Evolutionary conservation across 2,888 invertebrate species (phyloP), one percentile per base, ranked within the genome.

Genomic region (Tetragonisca angustula): DNA sequence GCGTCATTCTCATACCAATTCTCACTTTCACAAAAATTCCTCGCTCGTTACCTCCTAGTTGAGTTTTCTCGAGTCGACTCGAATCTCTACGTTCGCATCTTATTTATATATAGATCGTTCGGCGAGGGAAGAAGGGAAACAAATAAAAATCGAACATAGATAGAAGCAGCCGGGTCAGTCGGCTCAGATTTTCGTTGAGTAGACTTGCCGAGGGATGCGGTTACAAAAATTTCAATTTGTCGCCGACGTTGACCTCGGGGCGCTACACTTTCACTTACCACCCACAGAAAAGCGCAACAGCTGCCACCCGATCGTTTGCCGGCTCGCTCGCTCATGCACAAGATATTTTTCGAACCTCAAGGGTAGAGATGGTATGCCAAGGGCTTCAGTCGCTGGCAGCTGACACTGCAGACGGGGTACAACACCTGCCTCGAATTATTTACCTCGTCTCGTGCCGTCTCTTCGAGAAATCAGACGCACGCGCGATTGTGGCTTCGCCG

Each of bases 381-480:
- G 87, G 87, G 90, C 82, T 82, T 87, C 91, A 36, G 61, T 70
- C 69, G 61, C 79, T 65, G 81, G 84, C 91, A 91, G 91, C 91
- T 91, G 91, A 81, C 84, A 76, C 83, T 79, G 86, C 87, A 89
- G 89, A 91, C 85, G 90, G 81, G 81, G 82, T 90, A 86, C 91
- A 91, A 86, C 91, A 91, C 91, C 91, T 91, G 91, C 87, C 83
- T 68, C 59, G 36, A 75, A 88, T 70, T 89, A 84, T 89, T 88
- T 86, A 77, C 76, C 86, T n/a, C n/a, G 72, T 69, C 67, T 21
- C 59, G 3, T 56, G 62, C 56, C 61, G 17, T 84, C 78, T 76
- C 59, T 56, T 21, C 76, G 62, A 68, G 72, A 76, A 79, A 82
- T 84, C 79, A 59, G 21, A 54, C 64, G 15, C 5, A 43, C 62